Evolutionary conservation across 2,888 invertebrate genomes (phyloP), one percentile per base, ranked within the genome.

Genomic region (Auanema sp.): DNA sequence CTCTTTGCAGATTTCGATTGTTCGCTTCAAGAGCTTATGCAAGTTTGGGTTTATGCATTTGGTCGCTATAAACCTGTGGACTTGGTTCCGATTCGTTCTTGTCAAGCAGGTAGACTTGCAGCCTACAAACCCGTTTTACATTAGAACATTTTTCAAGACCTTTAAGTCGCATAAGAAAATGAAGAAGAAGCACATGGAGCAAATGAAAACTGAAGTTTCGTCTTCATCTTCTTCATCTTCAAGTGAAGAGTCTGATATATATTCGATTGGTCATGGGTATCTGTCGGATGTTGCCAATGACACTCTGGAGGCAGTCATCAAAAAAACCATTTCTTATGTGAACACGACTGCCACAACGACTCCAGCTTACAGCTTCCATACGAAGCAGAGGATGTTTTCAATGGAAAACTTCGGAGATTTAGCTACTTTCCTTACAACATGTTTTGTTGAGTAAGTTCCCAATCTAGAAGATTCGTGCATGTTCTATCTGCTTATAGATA

Each of bases 41-140:
- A 79, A 82, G 25, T 71, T 80, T 40, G 81, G 81, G 8, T 75
- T 79, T 60, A 83, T 83, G 81, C 82, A 82, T 57, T 55, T 83
- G 21, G 58, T 81, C 6, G 74, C 82, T 2, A 79, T 79, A 23
- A 82, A 82, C 57, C 57, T 81, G 3, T 82, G 81, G 80, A 82
- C 82, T 1, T 82, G 82, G 82, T 73, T 82, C 59, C 65, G 81
- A 54, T 82, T 83, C 60, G 82, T 82, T 8, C 60, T 81, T 1
- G 82, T 78, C 12, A 82, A 82, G 64, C 78, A 79, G 58, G 71
- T 71, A 52, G 24, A 59, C n/a, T n/a, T 33, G 33, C 33, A 33
- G 33, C 33, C n/a, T n/a, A n/a, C n/a, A n/a, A n/a, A n/a, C n/a
- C n/a, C n/a, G n/a, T n/a, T n/a, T n/a, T 23, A 10, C 11, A 52